Percentiles rank a stretch among this genome's conserved stretches.
Evolutionary conservation across 2,797 vertebrate genomes (phyloP).

Genomic region (Denticeps clupeoides): DNA sequence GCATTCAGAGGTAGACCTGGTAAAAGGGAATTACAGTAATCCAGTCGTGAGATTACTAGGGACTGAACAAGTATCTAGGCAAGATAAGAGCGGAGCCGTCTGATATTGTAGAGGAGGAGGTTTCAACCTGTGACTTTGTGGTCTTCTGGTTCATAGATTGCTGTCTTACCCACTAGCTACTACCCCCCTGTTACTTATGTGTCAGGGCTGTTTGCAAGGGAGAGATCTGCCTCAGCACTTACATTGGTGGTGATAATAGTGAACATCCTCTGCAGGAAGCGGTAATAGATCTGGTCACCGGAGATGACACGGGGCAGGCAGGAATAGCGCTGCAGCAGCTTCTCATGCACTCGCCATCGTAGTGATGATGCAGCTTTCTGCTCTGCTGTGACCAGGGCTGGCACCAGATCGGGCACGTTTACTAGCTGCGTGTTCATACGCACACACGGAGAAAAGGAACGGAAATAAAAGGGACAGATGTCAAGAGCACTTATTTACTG

Average conservation of each 20-base stretch:
- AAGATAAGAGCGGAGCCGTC: too few species aligned
- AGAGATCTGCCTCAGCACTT: constrained; percentile 33
- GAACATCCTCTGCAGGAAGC: constrained; percentile 83
- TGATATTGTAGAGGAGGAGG: too few species aligned
- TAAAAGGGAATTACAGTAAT: too few species aligned
- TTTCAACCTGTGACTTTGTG: too few species aligned
- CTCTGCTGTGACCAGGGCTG: constrained; percentile 77
- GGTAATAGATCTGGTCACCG: constrained; percentile 86
- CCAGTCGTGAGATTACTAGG: too few species aligned
- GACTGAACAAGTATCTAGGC: too few species aligned
- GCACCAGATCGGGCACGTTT: constrained; percentile 71
- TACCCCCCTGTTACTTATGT: too few species aligned
- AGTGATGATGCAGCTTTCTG: constrained; percentile 80
- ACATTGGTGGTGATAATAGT: constrained; percentile 85
- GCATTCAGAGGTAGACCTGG: too few species aligned
- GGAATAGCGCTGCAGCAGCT: constrained; percentile 77
- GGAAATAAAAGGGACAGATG: background rate
- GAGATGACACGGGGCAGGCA: constrained; percentile 80
- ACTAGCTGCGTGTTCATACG: constrained; percentile 43
- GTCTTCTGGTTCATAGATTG: too few species aligned
- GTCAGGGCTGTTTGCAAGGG: background rate
- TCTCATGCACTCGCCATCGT: constrained; percentile 87
- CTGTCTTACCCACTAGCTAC: too few species aligned
- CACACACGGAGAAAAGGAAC: background rate
- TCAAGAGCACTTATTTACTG: too few species aligned